A percentile compares a stretch with the other conserved stretches of the same genome.
Evolutionary conservation across 1,140 invertebrate genomes (phyloP).

Genomic region (Rhagoletis pomonella): DNA sequence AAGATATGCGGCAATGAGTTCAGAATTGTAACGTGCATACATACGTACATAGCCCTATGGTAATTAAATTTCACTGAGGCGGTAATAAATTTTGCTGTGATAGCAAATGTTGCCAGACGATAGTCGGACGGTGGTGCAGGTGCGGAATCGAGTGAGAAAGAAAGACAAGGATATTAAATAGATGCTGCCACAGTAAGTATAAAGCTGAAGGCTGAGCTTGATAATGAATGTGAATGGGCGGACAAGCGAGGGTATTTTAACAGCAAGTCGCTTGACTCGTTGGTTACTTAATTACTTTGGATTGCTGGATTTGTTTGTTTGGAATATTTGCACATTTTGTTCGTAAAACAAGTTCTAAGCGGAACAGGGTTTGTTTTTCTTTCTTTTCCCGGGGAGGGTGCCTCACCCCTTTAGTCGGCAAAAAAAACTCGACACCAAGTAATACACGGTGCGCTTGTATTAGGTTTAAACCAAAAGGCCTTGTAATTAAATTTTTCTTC

Average conservation of each 20-base stretch:
- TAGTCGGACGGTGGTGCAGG: neutral
- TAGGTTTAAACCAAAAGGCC: too few relatives aligned
- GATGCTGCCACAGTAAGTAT: neutral
- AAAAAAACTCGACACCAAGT: too few relatives aligned
- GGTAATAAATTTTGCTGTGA: slow-evolving; percentile 42
- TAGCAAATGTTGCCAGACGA: slow-evolving; percentile 7
- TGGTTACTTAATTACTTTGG: slow-evolving; percentile 14
- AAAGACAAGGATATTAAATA: too few relatives aligned
- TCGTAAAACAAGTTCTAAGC: too few relatives aligned
- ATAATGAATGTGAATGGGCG: slow-evolving; percentile 7
- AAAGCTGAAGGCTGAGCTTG: neutral
- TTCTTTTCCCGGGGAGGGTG: too few relatives aligned
- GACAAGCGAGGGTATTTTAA: neutral
- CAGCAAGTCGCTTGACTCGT: neutral
- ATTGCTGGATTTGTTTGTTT: neutral
- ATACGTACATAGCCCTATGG: neutral
- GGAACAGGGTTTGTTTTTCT: too few relatives aligned
- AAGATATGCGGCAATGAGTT: slow-evolving; percentile 52
- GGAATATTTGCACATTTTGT: neutral
- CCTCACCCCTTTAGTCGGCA: too few relatives aligned
- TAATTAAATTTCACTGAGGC: slow-evolving; percentile 47
- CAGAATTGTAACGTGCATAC: neutral
- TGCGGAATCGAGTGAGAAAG: neutral
- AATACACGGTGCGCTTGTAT: too few relatives aligned
- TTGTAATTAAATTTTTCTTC: too few relatives aligned